Percentiles rank a stretch among this genome's conserved stretches.
phyloP scores from a whole-genome alignment of 1,140 invertebrate genomes.

The Alviniconcha marisindica region DNA sequence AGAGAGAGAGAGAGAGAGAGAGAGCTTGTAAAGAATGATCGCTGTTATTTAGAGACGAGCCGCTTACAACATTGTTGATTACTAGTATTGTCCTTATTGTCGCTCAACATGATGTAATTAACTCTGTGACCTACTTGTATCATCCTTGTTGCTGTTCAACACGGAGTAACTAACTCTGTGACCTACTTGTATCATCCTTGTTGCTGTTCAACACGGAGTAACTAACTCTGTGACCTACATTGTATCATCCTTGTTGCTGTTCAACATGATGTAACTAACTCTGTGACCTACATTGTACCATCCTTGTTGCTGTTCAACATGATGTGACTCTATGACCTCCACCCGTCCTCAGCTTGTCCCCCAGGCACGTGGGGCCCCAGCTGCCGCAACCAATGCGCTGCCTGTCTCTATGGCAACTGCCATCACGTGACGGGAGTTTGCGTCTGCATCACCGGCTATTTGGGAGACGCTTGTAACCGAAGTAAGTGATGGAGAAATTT shows the following conservation, averaged over 20 bases:
- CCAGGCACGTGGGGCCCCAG: constrained; percentile 8
- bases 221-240: not conserved
- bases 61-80: no score
- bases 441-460: constrained; percentile 30
- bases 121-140: not conserved
- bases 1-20: no score
- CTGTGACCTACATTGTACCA: not conserved
- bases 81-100: not conserved
- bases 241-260: not conserved
- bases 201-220: no score
- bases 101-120: not conserved
- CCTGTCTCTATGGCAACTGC: not conserved
- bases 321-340: not conserved
- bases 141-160: not conserved
- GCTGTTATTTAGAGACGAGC: no score
- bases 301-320: not conserved
- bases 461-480: not conserved
- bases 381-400: not conserved
- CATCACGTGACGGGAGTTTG: constrained; percentile 6
- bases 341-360: constrained; percentile 5
- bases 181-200: not conserved
- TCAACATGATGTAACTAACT: not conserved
- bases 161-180: not conserved
- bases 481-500: not conserved
- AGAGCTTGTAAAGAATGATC: no score